Evolutionary conservation across 2,113 vertebrate genomes (phyloP).

Genomic region (Eclectus roratus): DNA sequence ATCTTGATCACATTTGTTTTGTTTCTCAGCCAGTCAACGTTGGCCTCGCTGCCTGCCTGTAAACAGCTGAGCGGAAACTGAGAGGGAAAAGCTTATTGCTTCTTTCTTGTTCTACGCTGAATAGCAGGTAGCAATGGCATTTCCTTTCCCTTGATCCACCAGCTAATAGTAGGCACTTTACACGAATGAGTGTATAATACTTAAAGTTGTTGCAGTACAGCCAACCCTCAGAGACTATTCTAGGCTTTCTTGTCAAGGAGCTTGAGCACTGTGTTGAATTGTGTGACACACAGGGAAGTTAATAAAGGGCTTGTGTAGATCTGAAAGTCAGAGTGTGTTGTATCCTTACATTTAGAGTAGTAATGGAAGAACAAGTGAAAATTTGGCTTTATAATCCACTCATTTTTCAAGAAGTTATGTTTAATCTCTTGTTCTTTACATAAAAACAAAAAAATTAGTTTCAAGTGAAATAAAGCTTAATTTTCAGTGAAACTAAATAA

Average conservation of each 20-base stretch:
- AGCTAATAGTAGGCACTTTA: neutral
- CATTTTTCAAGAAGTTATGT: neutral
- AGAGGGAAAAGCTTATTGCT: neutral
- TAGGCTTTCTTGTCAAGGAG: neutral
- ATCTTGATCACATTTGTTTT: neutral
- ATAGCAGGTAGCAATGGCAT: neutral
- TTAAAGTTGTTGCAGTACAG: neutral
- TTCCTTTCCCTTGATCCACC: neutral
- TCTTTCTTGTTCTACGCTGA: neutral
- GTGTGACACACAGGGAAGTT: neutral
- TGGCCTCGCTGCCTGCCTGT: neutral
- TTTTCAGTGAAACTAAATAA: neutral
- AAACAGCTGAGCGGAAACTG: neutral
- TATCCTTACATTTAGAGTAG: neutral
- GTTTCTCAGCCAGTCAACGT: neutral
- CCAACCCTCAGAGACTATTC: neutral
- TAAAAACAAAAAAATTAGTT: neutral
- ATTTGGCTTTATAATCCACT: neutral
- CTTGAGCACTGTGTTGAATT: neutral
- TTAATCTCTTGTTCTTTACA: neutral
- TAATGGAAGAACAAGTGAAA: neutral
- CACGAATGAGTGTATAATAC: neutral
- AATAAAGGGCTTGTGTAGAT: neutral
- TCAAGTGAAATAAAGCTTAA: neutral
- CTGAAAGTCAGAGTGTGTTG: neutral